These are phyloP conservation scores for Melanostigma gelatinosum DNA, from an alignment of 2,113 vertebrate genomes.

Conservation along the genomic window DNA sequence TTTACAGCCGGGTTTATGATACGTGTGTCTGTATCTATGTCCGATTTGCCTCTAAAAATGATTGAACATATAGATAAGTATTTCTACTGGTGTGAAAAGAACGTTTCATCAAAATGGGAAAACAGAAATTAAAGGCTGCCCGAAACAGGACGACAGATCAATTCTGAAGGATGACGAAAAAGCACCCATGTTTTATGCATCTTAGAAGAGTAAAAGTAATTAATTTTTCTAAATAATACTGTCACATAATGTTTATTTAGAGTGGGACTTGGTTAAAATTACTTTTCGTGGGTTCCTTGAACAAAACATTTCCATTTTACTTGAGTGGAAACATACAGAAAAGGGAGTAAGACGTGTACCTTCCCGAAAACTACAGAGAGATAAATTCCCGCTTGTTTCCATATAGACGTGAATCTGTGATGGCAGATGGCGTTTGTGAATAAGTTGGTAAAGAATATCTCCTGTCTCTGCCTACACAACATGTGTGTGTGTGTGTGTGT, in stretches of 20 bases:
- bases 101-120: slow-evolving; percentile 24
- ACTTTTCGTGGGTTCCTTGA: not conserved
- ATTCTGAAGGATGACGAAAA: slow-evolving; percentile 33
- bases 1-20: slow-evolving; percentile 25
- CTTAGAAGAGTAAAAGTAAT: slow-evolving; percentile 1
- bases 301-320: slow-evolving; percentile 18
- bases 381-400: slow-evolving; percentile 22
- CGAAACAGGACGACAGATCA: slow-evolving; percentile 15
- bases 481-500: not conserved
- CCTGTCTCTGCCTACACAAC: slow-evolving; percentile 53
- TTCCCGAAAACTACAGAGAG: slow-evolving; percentile 12
- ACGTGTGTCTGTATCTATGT: slow-evolving; percentile 1
- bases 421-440: slow-evolving; percentile 60
- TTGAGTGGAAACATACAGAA: slow-evolving; percentile 9
- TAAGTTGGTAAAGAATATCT: slow-evolving; percentile 46
- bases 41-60: slow-evolving; percentile 10
- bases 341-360: not conserved
- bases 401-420: slow-evolving; percentile 18
- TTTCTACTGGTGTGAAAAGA: not conserved
- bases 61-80: not conserved
- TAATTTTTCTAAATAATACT: slow-evolving; percentile 4
- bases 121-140: not conserved
- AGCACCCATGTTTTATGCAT: slow-evolving; percentile 15
- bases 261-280: not conserved
- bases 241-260: not conserved